phyloP scores from a whole-genome alignment of 2,797 vertebrate genomes.

The Diplodus puntazzo region DNA sequence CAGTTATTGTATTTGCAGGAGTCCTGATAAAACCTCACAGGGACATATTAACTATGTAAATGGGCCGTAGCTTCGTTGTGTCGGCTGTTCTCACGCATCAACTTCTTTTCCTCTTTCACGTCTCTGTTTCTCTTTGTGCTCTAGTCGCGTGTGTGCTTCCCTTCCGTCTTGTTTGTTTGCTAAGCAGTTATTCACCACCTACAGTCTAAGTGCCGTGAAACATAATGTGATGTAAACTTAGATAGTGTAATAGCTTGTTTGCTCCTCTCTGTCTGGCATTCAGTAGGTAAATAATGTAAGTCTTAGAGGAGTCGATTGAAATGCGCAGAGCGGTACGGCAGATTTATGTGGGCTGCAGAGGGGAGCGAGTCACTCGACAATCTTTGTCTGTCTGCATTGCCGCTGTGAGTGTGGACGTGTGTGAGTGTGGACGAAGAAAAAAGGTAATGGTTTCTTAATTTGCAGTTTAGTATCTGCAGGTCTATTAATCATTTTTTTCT shows the following conservation, averaged over 20 bases:
- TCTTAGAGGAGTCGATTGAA: constrained; percentile 74
- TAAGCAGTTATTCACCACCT: constrained; percentile 48
- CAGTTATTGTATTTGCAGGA: constrained; percentile 22
- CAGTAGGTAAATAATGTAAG: constrained; percentile 71
- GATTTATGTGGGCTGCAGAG: constrained; percentile 65
- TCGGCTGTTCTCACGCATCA: background rate
- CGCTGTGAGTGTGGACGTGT: background rate
- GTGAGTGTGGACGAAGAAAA: background rate
- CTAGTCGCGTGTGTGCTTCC: constrained; percentile 13
- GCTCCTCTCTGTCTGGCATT: constrained; percentile 65
- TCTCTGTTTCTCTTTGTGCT: constrained; percentile 10
- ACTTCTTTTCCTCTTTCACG: constrained; percentile 1
- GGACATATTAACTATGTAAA: background rate
- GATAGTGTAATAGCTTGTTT: constrained; percentile 78
- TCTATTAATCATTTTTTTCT: background rate
- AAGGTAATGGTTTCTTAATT: constrained; percentile 6
- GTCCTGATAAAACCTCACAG: constrained; percentile 15
- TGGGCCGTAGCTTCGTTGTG: background rate
- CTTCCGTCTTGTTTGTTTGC: constrained; percentile 51
- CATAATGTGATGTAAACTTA: constrained; percentile 75
- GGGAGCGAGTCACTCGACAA: constrained; percentile 50
- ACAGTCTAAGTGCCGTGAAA: constrained; percentile 58
- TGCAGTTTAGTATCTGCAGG: constrained; percentile 1
- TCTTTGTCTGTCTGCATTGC: constrained; percentile 44
- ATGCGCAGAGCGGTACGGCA: constrained; percentile 54